Evolutionary conservation across 1,140 invertebrate species (phyloP), one percentile per base, ranked within the genome.

Genomic region (Zaprionus kolodkinae): DNA sequence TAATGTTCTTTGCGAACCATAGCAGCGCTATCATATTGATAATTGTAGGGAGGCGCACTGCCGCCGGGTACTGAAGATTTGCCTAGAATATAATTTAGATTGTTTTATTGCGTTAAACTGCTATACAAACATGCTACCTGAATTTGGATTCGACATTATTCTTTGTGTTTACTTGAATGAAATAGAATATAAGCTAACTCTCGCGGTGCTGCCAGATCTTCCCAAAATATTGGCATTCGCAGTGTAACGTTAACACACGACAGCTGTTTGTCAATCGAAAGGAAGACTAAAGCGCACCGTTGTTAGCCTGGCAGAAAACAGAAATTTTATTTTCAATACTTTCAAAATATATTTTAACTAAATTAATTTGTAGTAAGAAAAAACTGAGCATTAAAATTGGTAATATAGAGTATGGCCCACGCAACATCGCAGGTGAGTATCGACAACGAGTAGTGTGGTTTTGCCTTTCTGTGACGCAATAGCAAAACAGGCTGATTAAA

Each of bases 391-490:
- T 40, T 40, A 48, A 25, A 45, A 54, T 65, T 67, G 43, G 40
- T 56, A 57, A n/a, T 12, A 36, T 54, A 55, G 17, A 80, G 30
- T 35, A 88, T 88, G 84, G 78, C 84, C 38, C 84, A 88, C 67
- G 84, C 80, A 71, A 88, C 84, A 60, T 52, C 84, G 17, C 84
- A 88, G 84, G 84, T 88, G 30, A 36, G 77, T 75, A 15, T n/a
- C 48, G 10, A 9, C 3, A 12, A 7, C 5, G 30, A 33, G 38
- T 64, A 1, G 12, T 12, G 30, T 40, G 35, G 35, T 30, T 50
- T 50, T 67, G 71, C 71, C 10, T 72, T 75, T 62, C n/a, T 88
- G 84, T 88, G 84, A 88, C 84, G 84, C 84, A 88, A 88, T 84
- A 74, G 70, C 60, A 48, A 10, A 5, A 2, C 38, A 54, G 52